Percentiles rank a stretch among this genome's conserved stretches.
These are phyloP conservation scores for Meteorus sp. DNA, from an alignment of 1,140 invertebrate genomes.

Conservation along the genomic window DNA sequence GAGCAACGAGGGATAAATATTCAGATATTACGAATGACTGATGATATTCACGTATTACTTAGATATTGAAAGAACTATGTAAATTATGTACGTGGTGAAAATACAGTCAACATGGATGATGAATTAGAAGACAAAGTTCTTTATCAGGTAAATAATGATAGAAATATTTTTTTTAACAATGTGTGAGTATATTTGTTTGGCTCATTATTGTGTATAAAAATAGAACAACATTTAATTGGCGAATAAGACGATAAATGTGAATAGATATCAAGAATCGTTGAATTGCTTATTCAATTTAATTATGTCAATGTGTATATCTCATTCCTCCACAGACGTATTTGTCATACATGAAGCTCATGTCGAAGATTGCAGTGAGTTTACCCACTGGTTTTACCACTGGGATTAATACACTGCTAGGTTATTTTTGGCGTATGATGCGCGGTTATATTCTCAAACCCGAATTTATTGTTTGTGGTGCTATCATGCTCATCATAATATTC, in stretches of 20 bases:
- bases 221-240: too few relatives aligned
- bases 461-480: conserved; percentile 66
- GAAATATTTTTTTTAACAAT: neutral
- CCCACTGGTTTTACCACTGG: conserved; percentile 64
- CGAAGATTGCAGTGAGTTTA: conserved; percentile 73
- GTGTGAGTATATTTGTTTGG: neutral
- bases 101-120: conserved; percentile 81
- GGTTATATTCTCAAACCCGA: conserved; percentile 77
- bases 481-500: conserved; percentile 70
- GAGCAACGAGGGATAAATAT: too few relatives aligned
- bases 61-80: too few relatives aligned
- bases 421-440: conserved; percentile 75
- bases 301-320: conserved; percentile 5
- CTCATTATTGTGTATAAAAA: too few relatives aligned
- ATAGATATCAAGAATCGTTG: too few relatives aligned
- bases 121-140: conserved; percentile 83
- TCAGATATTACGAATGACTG: too few relatives aligned
- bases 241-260: too few relatives aligned
- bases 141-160: conserved; percentile 63
- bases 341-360: conserved; percentile 80
- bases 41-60: too few relatives aligned
- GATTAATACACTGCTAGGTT: conserved; percentile 59
- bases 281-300: too few relatives aligned
- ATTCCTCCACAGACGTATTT: conserved; percentile 65
- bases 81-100: too few relatives aligned